phyloP scores from a whole-genome alignment of 64 coral and sea anemone species.

The Actinia tenebrosa region DNA sequence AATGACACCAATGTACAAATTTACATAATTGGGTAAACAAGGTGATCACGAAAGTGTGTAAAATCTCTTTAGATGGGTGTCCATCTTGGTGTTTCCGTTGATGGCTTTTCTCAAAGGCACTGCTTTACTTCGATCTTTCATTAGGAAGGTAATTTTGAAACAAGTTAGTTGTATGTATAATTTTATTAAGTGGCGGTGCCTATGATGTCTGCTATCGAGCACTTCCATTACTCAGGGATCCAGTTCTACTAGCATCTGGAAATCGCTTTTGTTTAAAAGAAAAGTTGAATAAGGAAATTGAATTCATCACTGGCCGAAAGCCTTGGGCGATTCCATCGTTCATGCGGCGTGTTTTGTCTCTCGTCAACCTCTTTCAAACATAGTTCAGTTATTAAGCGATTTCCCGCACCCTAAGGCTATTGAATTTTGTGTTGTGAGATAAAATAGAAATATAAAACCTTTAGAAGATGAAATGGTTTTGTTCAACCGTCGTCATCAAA shows the following conservation, averaged over 20 bases:
- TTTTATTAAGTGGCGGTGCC: neutral
- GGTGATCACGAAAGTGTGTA: conserved; percentile 4
- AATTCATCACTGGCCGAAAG: conserved; percentile 3
- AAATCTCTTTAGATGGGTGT: neutral
- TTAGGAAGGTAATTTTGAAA: neutral
- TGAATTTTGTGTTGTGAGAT: neutral
- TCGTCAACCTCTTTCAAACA: neutral
- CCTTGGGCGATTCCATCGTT: conserved; percentile 6
- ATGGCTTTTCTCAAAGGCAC: conserved; percentile 13
- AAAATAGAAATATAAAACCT: neutral
- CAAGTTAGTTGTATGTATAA: neutral
- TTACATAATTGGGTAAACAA: conserved; percentile 24
- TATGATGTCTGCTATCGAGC: neutral
- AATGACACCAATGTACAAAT: conserved; percentile 2
- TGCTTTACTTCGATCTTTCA: neutral
- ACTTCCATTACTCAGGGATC: neutral
- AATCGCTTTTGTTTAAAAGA: conserved; percentile 12
- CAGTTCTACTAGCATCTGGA: conserved; percentile 6
- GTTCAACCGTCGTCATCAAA: neutral
- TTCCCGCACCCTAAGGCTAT: neutral
- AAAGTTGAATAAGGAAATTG: neutral
- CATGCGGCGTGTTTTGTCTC: neutral
- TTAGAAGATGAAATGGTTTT: neutral
- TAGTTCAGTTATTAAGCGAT: conserved; percentile 6
- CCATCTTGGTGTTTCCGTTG: neutral